A percentile compares a stretch with the other conserved stretches of the same genome.
Evolutionary conservation across 2,113 vertebrate genomes (phyloP).

Genomic region (Misgurnus mizolepis): DNA sequence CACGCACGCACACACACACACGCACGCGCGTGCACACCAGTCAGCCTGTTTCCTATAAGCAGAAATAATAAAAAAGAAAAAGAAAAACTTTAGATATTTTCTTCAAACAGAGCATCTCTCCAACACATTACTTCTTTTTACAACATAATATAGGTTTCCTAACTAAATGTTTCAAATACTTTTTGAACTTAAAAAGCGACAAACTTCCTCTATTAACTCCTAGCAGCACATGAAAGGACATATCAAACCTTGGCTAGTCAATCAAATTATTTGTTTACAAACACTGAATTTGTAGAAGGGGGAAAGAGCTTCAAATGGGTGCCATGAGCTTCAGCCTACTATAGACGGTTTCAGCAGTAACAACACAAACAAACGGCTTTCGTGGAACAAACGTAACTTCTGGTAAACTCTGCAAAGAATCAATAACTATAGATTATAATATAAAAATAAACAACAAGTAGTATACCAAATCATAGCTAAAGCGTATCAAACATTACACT

Average conservation of each 20-base stretch:
- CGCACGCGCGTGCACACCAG: constrained; percentile 31
- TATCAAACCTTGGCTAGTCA: background rate
- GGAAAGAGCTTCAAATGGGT: background rate
- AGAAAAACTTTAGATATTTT: no score
- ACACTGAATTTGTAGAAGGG: background rate
- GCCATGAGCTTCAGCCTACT: background rate
- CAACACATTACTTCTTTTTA: constrained; percentile 31
- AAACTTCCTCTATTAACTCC: background rate
- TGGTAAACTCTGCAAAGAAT: no score
- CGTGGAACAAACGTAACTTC: no score
- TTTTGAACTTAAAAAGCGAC: background rate
- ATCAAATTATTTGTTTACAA: constrained; percentile 1
- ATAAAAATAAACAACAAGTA: no score
- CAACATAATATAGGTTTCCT: constrained; percentile 14
- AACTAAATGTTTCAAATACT: no score
- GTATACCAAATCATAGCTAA: no score
- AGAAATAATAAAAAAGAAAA: background rate
- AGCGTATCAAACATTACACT: no score
- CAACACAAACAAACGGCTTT: no score
- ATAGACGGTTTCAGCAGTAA: background rate
- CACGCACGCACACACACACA: constrained; percentile 7
- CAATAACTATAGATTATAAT: no score
- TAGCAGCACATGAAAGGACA: constrained; percentile 4
- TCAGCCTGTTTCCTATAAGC: constrained; percentile 51
- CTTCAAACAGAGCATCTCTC: no score